phyloP scores from a whole-genome alignment of 2,797 vertebrate species.

The Prionace glauca region DNA sequence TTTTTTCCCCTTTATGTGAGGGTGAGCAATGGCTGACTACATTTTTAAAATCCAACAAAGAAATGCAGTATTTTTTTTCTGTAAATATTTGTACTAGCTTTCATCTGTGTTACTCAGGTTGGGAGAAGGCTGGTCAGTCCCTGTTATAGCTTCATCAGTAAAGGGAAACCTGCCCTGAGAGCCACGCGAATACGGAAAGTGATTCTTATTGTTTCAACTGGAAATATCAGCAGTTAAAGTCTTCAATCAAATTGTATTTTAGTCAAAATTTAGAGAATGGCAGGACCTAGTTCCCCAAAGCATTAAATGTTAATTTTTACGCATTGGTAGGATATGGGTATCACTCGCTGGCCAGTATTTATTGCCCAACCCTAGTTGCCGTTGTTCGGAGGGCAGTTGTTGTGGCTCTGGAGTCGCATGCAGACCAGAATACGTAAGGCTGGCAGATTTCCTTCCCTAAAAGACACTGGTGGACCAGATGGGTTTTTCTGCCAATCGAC shows the following conservation, averaged over 20 bases:
- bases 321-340: too few species aligned
- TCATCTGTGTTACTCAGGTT: neutral
- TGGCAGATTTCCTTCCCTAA: too few species aligned
- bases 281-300: neutral
- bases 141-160: neutral
- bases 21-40: neutral
- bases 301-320: neutral
- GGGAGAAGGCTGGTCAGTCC: neutral
- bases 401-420: too few species aligned
- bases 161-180: neutral
- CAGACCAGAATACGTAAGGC: too few species aligned
- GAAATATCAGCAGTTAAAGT: neutral
- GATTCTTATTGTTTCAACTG: neutral
- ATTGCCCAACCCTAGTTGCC: too few species aligned
- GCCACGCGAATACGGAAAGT: neutral
- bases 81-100: too few species aligned
- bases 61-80: neutral
- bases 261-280: neutral
- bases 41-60: neutral
- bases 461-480: too few species aligned
- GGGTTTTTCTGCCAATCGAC: too few species aligned
- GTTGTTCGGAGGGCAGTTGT: too few species aligned
- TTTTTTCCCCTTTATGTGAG: neutral
- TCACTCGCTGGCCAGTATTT: too few species aligned
- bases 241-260: neutral